Evolutionary conservation across 2,888 invertebrate species (phyloP), one percentile per base, ranked within the genome.

Genomic region (Anagyrus pseudococci): DNA sequence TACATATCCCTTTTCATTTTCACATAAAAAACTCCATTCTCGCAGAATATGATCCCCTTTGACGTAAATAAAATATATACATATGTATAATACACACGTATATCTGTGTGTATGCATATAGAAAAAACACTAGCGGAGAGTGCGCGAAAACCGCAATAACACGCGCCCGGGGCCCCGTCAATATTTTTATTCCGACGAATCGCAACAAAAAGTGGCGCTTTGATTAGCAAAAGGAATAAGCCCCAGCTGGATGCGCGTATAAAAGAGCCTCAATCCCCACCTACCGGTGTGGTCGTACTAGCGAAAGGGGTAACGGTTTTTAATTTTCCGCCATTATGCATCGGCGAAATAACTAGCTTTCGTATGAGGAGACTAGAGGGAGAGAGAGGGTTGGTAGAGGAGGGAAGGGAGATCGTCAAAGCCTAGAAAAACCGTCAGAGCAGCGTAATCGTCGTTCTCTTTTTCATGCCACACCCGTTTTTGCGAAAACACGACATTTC

Each of bases 11-110:
- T 17, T 50, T 58, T 37, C 26, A 40, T 52, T 44, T 44, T 37
- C 43, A 37, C 23, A 46, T 23, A 58, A 52, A 58, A 58, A 43
- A 29, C 23, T 46, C 19, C 52, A 52, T 57, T 40, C 48, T 44
- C 25, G 6, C n/a, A n/a, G 23, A 22, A 44, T 44, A 52, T 37
- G 50, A 58, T 58, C 44, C 44, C 58, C 37, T 52, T 58, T 58
- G 37, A 55, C 19, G 54, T 44, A 26, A 54, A 40, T 13, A 52
- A 40, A 13, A 29, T 33, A 33, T 8, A 7, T 20, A 1, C 15
- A 50, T 33, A 49, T 20, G 33, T 19, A 49, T 13, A 25, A 22
- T 17, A 13, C 43, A 20, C 26, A 43, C 20, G 43, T n/a, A 41
- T 57, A 49, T 26, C 49, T 57, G 37, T 4, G 23, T 25, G 25